Conservation (phyloP, 1,140 invertebrate genomes). For the Nymphalis io region DNA sequence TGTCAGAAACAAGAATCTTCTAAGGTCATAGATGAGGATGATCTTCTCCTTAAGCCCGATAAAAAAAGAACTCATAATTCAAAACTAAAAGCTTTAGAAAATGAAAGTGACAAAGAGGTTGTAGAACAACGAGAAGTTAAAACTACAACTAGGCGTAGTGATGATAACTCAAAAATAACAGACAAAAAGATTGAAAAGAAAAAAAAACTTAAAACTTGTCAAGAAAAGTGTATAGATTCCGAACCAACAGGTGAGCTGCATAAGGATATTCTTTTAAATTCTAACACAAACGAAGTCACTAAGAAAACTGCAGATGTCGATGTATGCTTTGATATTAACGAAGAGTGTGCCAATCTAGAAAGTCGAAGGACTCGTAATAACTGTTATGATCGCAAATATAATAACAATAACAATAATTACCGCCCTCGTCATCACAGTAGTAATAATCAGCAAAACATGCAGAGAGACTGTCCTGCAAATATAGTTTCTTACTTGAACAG, state of each 20-base stretch:
- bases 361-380: constrained; percentile 34
- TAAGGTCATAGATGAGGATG: not conserved
- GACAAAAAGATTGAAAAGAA: not conserved
- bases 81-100: not conserved
- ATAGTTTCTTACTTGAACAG: constrained; percentile 29
- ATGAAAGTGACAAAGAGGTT: constrained; percentile 3
- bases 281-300: not conserved
- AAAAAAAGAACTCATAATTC: not conserved
- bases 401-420: no score
- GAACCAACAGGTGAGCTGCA: not conserved
- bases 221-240: not conserved
- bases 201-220: not conserved
- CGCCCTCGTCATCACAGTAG: not conserved
- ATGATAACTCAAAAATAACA: not conserved
- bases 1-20: not conserved
- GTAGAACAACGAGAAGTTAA: not conserved
- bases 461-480: constrained; percentile 23
- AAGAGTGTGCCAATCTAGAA: constrained; percentile 39
- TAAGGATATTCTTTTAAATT: not conserved
- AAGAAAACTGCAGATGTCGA: not conserved
- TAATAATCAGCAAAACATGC: constrained; percentile 13
- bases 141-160: not conserved
- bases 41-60: constrained; percentile 8
- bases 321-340: constrained; percentile 38
- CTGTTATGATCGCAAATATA: not conserved